These are phyloP conservation scores for Nothura maculosa DNA, from an alignment of 2,797 vertebrate genomes.

Conservation along the genomic window DNA sequence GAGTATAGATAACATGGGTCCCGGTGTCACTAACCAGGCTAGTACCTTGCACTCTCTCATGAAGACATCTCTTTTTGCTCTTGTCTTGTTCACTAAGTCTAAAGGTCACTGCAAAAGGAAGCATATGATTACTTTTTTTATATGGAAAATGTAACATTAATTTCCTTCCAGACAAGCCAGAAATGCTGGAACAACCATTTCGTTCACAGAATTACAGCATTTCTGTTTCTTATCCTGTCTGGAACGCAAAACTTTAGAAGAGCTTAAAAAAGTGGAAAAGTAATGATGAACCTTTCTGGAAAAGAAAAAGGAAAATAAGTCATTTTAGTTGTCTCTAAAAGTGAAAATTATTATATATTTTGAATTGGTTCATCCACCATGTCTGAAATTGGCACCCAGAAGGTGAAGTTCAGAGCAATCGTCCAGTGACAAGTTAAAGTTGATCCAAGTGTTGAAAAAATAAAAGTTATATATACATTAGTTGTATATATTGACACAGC, in stretches of 20 bases:
- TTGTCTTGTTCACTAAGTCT: not conserved
- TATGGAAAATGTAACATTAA: slow-evolving; percentile 7
- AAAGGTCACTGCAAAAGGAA: not conserved
- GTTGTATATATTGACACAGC: not conserved
- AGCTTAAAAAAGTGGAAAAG: not conserved
- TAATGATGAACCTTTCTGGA: not conserved
- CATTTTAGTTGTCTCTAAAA: not conserved
- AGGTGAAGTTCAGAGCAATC: not conserved
- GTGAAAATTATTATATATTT: not conserved
- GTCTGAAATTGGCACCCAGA: not conserved
- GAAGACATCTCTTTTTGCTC: not conserved
- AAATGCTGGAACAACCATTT: slow-evolving; percentile 5
- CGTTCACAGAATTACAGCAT: not conserved
- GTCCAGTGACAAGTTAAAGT: not conserved
- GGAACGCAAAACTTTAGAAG: not conserved
- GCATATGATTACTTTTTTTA: not conserved
- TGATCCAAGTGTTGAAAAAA: not conserved
- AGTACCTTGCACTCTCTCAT: not conserved
- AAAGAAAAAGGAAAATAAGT: not conserved
- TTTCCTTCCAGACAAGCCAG: not conserved
- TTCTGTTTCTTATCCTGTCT: not conserved
- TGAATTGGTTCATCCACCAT: not conserved
- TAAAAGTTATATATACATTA: not conserved
- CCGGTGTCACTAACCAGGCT: not conserved
- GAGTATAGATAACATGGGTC: not conserved